These are phyloP conservation scores for Aricia artaxerxes DNA, from an alignment of 2,888 invertebrate genomes.

Conservation along the genomic window DNA sequence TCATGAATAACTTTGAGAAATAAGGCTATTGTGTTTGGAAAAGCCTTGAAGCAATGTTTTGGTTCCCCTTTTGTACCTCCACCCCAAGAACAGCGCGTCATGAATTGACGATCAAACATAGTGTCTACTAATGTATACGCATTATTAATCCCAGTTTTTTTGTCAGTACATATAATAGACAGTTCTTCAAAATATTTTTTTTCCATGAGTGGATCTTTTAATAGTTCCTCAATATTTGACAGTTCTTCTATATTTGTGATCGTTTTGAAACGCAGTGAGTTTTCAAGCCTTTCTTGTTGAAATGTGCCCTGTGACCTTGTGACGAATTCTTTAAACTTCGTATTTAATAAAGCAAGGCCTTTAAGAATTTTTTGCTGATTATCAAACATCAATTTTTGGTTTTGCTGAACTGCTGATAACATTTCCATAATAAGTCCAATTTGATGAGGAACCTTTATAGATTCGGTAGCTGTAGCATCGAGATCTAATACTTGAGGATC, in stretches of 20 bases:
- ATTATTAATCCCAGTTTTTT: background rate
- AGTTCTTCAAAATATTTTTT: background rate
- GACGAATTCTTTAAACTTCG: background rate
- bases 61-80: background rate
- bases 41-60: background rate
- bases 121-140: background rate
- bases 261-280: background rate
- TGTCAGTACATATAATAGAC: background rate
- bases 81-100: background rate
- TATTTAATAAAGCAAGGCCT: background rate
- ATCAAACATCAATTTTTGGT: background rate
- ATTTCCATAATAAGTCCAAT: too few relatives aligned
- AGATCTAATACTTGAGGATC: too few relatives aligned
- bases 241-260: background rate
- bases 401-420: too few relatives aligned
- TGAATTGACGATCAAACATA: background rate
- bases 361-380: background rate
- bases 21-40: background rate
- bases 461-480: too few relatives aligned
- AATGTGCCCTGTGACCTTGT: background rate
- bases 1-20: background rate
- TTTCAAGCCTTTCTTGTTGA: background rate
- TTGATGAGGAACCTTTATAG: too few relatives aligned
- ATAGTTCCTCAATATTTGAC: background rate
- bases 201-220: background rate